Percentiles rank a stretch among this genome's conserved stretches.
Conservation (phyloP, 2,888 invertebrate genomes). For the Sisyra terminalis region DNA sequence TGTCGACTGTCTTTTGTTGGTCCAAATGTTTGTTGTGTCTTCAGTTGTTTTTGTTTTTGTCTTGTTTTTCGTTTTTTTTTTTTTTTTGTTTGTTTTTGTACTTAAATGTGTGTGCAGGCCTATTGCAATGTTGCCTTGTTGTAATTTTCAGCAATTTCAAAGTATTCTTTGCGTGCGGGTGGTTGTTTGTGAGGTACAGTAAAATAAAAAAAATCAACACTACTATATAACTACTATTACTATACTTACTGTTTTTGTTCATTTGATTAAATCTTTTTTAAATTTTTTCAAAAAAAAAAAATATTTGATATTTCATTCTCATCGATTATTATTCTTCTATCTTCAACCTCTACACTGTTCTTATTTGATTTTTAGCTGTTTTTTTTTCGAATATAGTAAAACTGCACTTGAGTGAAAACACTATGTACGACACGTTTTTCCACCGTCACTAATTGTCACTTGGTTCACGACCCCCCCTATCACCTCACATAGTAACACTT, state of each 20-base stretch:
- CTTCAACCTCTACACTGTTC: background rate
- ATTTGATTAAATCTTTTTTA: background rate
- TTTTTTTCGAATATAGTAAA: background rate
- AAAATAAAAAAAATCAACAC: constrained; percentile 13
- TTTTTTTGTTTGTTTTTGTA: background rate
- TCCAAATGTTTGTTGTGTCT: background rate
- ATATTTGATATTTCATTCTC: no score
- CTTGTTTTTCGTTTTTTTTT: background rate
- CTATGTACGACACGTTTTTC: no score
- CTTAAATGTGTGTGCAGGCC: constrained; percentile 5
- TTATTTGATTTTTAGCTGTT: background rate
- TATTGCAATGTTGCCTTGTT: constrained; percentile 32
- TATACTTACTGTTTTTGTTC: background rate
- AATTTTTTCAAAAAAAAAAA: no score
- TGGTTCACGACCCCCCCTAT: no score
- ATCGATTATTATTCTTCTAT: background rate
- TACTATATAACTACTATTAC: background rate
- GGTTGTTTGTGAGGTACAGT: constrained; percentile 70
- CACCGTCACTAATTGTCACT: no score
- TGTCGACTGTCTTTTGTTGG: background rate
- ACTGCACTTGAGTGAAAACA: no score
- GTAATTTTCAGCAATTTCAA: constrained; percentile 57
- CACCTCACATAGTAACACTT: no score
- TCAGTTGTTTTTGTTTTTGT: background rate
- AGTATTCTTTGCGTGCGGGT: constrained; percentile 76